phyloP scores from a whole-genome alignment of 2,888 invertebrate genomes.

The Drosophila melanosoma region DNA sequence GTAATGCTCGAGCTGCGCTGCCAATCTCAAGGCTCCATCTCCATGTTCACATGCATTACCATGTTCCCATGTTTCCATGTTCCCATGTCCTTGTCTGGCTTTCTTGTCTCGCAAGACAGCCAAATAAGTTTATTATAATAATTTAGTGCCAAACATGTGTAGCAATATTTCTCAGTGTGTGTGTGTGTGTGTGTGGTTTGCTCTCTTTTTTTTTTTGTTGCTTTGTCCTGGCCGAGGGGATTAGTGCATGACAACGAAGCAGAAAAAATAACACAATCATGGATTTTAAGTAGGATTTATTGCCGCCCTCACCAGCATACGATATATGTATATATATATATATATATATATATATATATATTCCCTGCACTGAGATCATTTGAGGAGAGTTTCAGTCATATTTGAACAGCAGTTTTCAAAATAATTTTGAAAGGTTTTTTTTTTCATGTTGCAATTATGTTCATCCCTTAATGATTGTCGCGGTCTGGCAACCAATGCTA shows the following conservation, averaged over 20 bases:
- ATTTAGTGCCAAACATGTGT: constrained; percentile 75
- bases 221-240: constrained; percentile 26
- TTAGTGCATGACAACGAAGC: constrained; percentile 31
- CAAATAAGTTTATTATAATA: constrained; percentile 77
- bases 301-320: constrained; percentile 3
- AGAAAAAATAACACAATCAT: constrained; percentile 51
- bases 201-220: constrained; percentile 5
- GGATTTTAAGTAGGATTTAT: constrained; percentile 66
- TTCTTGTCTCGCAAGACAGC: constrained; percentile 14
- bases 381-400: not conserved
- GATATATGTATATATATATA: not conserved
- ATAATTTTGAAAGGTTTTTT: not conserved
- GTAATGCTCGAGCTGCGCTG: constrained; percentile 8
- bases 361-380: not conserved
- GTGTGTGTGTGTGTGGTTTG: not conserved
- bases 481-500: not conserved
- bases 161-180: constrained; percentile 50
- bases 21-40: constrained; percentile 16
- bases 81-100: constrained; percentile 2
- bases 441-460: not conserved
- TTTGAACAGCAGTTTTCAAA: not conserved
- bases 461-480: not conserved
- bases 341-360: not conserved
- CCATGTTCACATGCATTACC: constrained; percentile 16
- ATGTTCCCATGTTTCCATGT: constrained; percentile 6